These are phyloP conservation scores for Apamea monoglypha DNA, from an alignment of 2,888 invertebrate species.

Conservation along the genomic window DNA sequence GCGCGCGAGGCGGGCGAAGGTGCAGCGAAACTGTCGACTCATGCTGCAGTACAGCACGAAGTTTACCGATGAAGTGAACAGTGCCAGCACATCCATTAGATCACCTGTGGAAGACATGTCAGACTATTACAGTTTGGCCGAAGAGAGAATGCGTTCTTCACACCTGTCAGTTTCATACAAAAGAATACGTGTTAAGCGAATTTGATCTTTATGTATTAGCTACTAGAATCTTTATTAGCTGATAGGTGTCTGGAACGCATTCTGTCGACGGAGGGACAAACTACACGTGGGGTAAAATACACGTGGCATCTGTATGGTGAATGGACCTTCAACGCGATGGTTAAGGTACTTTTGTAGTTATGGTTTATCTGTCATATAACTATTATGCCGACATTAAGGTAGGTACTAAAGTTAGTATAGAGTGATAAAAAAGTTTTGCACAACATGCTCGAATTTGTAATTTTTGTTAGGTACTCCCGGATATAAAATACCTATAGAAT, in stretches of 20 bases:
- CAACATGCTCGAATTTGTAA: no score
- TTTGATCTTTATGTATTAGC: not conserved
- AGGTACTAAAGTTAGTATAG: no score
- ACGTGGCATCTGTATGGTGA: no score
- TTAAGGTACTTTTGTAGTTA: not conserved
- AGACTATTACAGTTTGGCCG: not conserved
- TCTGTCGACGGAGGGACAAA: not conserved
- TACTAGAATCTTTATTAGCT: no score
- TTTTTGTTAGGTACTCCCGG: not conserved
- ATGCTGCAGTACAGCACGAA: conserved; percentile 97
- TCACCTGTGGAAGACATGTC: conserved; percentile 90
- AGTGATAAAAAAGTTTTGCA: not conserved
- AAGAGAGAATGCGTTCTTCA: not conserved
- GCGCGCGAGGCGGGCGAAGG: conserved; percentile 94
- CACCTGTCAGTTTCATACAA: not conserved
- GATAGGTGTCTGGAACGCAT: no score
- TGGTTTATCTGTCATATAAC: not conserved
- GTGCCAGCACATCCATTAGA: conserved; percentile 96
- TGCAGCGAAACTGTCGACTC: conserved; percentile 97
- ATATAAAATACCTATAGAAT: not conserved
- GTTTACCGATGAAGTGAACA: conserved; percentile 97
- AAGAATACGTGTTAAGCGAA: not conserved
- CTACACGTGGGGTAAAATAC: not conserved
- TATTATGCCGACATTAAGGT: not conserved
- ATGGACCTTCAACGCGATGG: not conserved